Conservation (phyloP, 37 sponge, comb jelly and placozoan species). For the Eunapius fragilis region DNA sequence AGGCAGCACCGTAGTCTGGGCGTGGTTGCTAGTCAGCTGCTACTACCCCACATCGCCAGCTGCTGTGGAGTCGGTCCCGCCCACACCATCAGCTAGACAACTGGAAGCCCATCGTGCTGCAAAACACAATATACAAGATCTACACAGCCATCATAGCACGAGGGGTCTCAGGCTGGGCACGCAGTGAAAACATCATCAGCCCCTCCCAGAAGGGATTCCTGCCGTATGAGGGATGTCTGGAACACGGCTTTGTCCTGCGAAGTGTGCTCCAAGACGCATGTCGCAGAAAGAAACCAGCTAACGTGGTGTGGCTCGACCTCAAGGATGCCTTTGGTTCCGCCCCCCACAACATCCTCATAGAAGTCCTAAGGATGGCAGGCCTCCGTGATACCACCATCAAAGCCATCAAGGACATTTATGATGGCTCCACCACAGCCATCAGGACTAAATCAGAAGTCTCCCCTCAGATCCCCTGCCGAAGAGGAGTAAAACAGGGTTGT, state of each 20-base stretch:
- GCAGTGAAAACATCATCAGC: neutral
- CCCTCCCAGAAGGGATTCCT: constrained; percentile 45
- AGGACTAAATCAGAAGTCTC: too few species aligned
- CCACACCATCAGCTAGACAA: neutral
- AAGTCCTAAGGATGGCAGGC: constrained; percentile 2
- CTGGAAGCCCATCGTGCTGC: constrained; percentile 52
- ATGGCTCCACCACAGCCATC: neutral
- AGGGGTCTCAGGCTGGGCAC: constrained; percentile 25
- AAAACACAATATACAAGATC: constrained; percentile 45
- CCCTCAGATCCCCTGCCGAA: too few species aligned
- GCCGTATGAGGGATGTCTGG: constrained; percentile 32
- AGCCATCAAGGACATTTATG: constrained; percentile 22
- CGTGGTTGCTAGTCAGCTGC: too few species aligned
- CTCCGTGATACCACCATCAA: constrained; percentile 1
- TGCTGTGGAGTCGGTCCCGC: too few species aligned
- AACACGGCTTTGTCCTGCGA: constrained; percentile 28
- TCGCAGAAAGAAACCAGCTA: constrained; percentile 5
- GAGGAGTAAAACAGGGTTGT: too few species aligned
- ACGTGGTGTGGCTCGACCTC: constrained; percentile 42
- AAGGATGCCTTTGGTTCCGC: constrained; percentile 49
- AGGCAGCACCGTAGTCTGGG: too few species aligned
- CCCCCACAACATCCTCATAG: constrained; percentile 9
- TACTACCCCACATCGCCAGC: too few species aligned
- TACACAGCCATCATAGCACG: constrained; percentile 35
- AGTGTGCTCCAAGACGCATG: constrained; percentile 13